These are phyloP conservation scores for Sphaeridia pumilis DNA, from an alignment of 2,888 invertebrate genomes.

Conservation along the genomic window DNA sequence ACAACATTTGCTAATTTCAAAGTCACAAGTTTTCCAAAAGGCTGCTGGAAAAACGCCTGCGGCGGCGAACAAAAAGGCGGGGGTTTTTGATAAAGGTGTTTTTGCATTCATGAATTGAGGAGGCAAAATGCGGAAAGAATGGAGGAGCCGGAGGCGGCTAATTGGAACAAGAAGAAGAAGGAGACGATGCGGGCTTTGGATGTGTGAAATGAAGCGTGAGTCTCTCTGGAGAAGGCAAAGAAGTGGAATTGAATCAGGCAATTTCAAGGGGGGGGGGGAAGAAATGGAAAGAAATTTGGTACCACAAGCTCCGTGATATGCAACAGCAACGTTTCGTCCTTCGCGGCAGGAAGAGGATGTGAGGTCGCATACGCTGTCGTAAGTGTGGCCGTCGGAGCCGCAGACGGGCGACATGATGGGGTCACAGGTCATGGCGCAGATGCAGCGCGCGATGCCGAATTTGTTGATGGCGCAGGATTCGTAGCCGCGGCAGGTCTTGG, in stretches of 20 bases:
- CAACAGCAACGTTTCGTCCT: slow-evolving; percentile 45
- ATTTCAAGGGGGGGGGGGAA: too few relatives aligned
- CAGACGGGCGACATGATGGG: slow-evolving; percentile 54
- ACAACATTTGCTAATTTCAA: too few relatives aligned
- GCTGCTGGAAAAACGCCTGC: too few relatives aligned
- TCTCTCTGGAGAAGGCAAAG: neutral
- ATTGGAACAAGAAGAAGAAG: too few relatives aligned
- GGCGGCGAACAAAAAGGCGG: too few relatives aligned
- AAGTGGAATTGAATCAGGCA: neutral
- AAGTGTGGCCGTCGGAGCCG: slow-evolving; percentile 40
- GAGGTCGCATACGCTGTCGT: slow-evolving; percentile 45
- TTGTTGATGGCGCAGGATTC: slow-evolving; percentile 72
- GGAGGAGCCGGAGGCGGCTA: too few relatives aligned
- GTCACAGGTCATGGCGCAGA: slow-evolving; percentile 70
- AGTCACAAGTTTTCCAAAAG: too few relatives aligned
- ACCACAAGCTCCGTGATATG: slow-evolving; percentile 57
- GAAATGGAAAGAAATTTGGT: slow-evolving; percentile 37
- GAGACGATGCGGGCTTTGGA: too few relatives aligned
- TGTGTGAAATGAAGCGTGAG: too few relatives aligned
- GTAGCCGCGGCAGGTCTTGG: slow-evolving; percentile 60
- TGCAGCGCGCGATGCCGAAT: slow-evolving; percentile 69
- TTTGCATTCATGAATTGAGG: too few relatives aligned
- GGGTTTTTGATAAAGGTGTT: too few relatives aligned
- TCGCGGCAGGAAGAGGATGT: slow-evolving; percentile 41
- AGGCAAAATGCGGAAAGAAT: too few relatives aligned